phyloP scores from a whole-genome alignment of 2,888 invertebrate species.

The Gnatocerus cornutus region DNA sequence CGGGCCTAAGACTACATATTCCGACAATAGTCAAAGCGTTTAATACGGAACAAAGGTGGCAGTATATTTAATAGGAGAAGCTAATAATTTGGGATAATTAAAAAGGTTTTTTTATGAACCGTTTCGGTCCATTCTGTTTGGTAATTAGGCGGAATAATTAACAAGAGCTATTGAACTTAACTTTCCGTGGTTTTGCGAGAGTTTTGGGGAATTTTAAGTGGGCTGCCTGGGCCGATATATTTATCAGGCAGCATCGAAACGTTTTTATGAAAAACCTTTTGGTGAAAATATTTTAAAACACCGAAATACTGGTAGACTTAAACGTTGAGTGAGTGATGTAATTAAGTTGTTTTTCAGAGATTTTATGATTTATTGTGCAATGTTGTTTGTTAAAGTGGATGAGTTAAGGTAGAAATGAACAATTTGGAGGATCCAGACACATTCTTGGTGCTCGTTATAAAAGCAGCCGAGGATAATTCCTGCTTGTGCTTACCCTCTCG shows the following conservation, averaged over 20 bases:
- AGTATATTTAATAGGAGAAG: conserved; percentile 20
- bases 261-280: conserved; percentile 30
- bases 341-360: conserved; percentile 45
- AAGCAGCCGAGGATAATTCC: conserved; percentile 49
- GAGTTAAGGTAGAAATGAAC: conserved; percentile 45
- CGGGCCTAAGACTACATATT: conserved; percentile 45
- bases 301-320: conserved; percentile 8
- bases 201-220: conserved; percentile 35
- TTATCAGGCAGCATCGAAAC: conserved; percentile 21
- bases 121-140: conserved; percentile 30
- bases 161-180: conserved; percentile 40
- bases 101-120: conserved; percentile 35
- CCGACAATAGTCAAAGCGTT: conserved; percentile 32
- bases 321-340: conserved; percentile 25
- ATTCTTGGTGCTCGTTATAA: conserved; percentile 49
- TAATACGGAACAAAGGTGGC: conserved; percentile 31
- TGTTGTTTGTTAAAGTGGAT: conserved; percentile 47
- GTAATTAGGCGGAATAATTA: conserved; percentile 44
- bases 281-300: conserved; percentile 17
- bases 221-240: conserved; percentile 15
- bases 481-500: conserved; percentile 77
- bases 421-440: conserved; percentile 42
- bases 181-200: conserved; percentile 34
- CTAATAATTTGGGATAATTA: conserved; percentile 44
- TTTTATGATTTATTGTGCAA: conserved; percentile 45